Conservation (phyloP, 2,113 vertebrate species). For the Sporophila hypoxantha region DNA sequence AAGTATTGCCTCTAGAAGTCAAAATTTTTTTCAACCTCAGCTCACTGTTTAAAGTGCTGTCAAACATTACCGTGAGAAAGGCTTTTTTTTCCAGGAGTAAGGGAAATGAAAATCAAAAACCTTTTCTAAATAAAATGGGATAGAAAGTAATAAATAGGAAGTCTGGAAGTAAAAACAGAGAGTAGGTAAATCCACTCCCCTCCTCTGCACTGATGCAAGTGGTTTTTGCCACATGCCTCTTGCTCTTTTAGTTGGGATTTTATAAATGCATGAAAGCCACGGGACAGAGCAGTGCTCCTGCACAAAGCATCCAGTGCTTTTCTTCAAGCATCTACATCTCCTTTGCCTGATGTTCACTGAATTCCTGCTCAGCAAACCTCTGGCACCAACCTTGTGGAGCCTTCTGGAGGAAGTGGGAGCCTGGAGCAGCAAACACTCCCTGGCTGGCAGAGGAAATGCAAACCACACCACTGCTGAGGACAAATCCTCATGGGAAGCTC, state of each 20-base stretch:
- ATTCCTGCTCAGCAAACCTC: background rate
- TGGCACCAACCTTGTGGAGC: background rate
- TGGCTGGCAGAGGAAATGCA: background rate
- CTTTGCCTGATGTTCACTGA: background rate
- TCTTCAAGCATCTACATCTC: background rate
- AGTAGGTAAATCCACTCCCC: background rate
- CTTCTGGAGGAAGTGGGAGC: background rate
- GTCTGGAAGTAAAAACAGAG: background rate
- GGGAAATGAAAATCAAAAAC: background rate
- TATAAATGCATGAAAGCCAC: background rate
- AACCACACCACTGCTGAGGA: background rate
- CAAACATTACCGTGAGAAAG: slow-evolving; percentile 2
- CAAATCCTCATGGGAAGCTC: background rate
- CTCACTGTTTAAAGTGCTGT: slow-evolving; percentile 30
- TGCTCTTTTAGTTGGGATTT: background rate
- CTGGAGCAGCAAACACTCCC: background rate
- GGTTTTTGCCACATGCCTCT: background rate
- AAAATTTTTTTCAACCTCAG: slow-evolving; percentile 33
- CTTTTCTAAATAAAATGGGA: background rate
- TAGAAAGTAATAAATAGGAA: background rate
- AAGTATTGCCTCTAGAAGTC: slow-evolving; percentile 27
- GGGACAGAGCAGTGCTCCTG: background rate
- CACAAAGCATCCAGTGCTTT: background rate
- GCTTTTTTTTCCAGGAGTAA: background rate
- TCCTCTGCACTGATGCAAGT: background rate